phyloP scores from a whole-genome alignment of 2,113 vertebrate genomes.

The Lates calcarifer region DNA sequence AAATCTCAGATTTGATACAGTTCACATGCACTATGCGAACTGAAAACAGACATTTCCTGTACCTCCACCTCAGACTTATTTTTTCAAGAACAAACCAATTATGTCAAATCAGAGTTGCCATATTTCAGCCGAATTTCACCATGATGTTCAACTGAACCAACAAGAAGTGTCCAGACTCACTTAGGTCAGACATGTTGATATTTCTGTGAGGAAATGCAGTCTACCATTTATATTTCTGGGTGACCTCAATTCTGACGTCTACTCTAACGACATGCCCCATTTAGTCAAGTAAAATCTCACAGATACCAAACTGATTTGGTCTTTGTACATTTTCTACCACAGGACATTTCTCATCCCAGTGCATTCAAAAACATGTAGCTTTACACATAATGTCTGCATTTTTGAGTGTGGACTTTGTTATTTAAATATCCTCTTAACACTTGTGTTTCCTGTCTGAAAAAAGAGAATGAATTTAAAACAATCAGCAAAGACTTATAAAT shows the following conservation, averaged over 20 bases:
- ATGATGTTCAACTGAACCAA: background rate
- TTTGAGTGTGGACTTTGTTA: too few relatives aligned
- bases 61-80: background rate
- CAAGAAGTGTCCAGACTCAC: background rate
- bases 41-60: background rate
- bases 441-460: background rate
- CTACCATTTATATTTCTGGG: background rate
- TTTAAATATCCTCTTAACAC: background rate
- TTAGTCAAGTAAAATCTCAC: background rate
- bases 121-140: background rate
- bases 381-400: too few relatives aligned
- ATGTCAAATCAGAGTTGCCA: background rate
- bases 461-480: background rate
- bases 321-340: background rate
- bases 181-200: background rate
- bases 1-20: background rate
- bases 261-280: background rate
- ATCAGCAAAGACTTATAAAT: background rate
- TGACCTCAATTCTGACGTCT: background rate
- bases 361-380: background rate
- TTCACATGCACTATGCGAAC: background rate
- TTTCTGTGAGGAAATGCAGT: background rate
- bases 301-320: background rate
- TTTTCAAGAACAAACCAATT: background rate
- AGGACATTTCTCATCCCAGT: background rate